These are phyloP conservation scores for Theonella swinhoei DNA, from an alignment of 37 sponge, comb jelly and placozoan species.

Conservation along the genomic window DNA sequence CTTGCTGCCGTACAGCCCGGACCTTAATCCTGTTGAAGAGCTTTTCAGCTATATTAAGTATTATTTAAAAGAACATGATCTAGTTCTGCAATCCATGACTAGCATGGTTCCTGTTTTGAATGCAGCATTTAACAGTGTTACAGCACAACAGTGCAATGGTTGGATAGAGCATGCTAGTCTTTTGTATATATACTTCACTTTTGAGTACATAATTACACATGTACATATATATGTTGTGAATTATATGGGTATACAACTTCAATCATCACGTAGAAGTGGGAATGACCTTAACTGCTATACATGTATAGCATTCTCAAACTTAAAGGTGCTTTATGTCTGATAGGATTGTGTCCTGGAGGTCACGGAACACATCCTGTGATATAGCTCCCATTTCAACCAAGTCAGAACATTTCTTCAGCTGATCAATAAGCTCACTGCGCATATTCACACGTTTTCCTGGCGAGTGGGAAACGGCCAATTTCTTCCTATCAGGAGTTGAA, in stretches of 20 bases:
- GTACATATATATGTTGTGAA: no score
- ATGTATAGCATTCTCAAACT: background rate
- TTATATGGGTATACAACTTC: no score
- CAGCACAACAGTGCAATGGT: background rate
- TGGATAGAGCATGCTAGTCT: conserved; percentile 10
- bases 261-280: no score
- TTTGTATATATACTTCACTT: background rate
- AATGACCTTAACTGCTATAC: no score
- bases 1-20: background rate
- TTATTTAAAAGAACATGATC: conserved; percentile 16
- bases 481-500: background rate
- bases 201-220: no score
- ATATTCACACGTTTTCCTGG: conserved; percentile 2
- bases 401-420: background rate
- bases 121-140: conserved; percentile 15
- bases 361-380: background rate
- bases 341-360: no score
- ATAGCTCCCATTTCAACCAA: background rate
- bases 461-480: background rate
- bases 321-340: no score
- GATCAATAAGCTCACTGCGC: background rate
- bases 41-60: conserved; percentile 16
- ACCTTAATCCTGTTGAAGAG: background rate
- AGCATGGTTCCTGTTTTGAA: background rate
- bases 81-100: background rate